These are phyloP conservation scores for Busseola fusca DNA, from an alignment of 2,888 invertebrate species.

Conservation along the genomic window DNA sequence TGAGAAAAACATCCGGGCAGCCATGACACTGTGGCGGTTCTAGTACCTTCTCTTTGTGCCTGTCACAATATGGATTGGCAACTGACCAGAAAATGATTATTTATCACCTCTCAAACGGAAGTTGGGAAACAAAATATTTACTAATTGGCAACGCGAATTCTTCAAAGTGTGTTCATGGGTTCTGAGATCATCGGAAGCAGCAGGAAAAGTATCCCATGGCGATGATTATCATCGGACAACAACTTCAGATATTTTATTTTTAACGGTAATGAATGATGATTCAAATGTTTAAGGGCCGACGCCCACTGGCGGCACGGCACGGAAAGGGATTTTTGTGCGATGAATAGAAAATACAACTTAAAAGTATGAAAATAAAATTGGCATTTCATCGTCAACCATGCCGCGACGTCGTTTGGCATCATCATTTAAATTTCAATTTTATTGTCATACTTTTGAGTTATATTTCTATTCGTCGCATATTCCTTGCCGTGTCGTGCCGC, in stretches of 20 bases:
- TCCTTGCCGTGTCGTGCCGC: too few relatives aligned
- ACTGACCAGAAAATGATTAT: conserved; percentile 68
- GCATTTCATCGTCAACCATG: too few relatives aligned
- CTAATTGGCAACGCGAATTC: conserved; percentile 65
- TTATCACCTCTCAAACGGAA: conserved; percentile 67
- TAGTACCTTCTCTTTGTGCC: conserved; percentile 47
- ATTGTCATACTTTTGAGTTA: too few relatives aligned
- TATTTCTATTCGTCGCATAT: too few relatives aligned
- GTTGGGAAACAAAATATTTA: conserved; percentile 70
- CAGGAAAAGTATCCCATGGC: conserved; percentile 52
- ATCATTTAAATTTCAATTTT: too few relatives aligned
- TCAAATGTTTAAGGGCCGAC: conserved; percentile 9
- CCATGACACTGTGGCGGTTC: conserved; percentile 47
- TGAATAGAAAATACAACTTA: too few relatives aligned
- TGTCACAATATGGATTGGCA: conserved; percentile 71
- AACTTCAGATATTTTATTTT: conserved; percentile 41
- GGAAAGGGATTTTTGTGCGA: too few relatives aligned
- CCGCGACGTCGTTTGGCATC: too few relatives aligned
- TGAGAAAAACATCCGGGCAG: conserved; percentile 65
- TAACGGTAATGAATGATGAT: conserved; percentile 2
- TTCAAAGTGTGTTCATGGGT: conserved; percentile 58
- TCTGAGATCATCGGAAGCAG: conserved; percentile 58
- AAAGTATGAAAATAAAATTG: too few relatives aligned
- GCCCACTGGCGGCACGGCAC: too few relatives aligned
- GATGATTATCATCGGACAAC: conserved; percentile 44